These are phyloP conservation scores for Hyposoter didymator DNA, from an alignment of 2,888 invertebrate species.

Conservation along the genomic window DNA sequence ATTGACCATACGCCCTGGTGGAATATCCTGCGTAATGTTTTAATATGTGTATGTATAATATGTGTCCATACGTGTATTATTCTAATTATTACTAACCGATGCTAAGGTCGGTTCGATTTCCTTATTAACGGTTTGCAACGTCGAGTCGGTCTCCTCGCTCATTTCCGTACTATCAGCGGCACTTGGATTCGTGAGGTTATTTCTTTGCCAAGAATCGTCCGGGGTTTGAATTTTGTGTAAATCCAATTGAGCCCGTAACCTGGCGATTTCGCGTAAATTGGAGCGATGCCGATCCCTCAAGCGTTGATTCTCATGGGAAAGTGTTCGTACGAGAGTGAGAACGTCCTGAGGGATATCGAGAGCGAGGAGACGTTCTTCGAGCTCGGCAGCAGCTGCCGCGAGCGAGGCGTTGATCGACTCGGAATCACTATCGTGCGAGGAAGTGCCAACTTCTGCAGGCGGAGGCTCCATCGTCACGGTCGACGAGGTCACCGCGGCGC, in stretches of 20 bases:
- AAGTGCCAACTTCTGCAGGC: constrained; percentile 74
- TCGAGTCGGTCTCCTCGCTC: constrained; percentile 73
- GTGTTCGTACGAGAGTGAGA: constrained; percentile 73
- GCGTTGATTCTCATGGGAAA: constrained; percentile 71
- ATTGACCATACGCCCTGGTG: not conserved
- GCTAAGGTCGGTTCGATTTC: constrained; percentile 71
- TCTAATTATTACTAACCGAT: constrained; percentile 76
- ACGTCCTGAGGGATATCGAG: constrained; percentile 78
- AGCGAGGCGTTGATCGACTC: constrained; percentile 68
- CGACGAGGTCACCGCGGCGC: constrained; percentile 81
- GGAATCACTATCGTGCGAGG: constrained; percentile 74
- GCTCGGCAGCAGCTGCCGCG: constrained; percentile 68
- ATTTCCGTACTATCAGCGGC: constrained; percentile 80
- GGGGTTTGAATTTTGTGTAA: constrained; percentile 71
- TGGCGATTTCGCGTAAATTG: constrained; percentile 78
- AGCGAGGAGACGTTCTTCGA: constrained; percentile 76
- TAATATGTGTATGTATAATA: not conserved
- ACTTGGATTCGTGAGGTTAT: constrained; percentile 72
- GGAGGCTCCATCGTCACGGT: constrained; percentile 78
- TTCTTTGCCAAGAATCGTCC: constrained; percentile 35
- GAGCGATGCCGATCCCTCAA: constrained; percentile 72
- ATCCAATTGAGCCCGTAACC: constrained; percentile 76
- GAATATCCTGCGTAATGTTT: not conserved
- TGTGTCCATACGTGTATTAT: constrained; percentile 58
- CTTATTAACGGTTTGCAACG: constrained; percentile 72